Evolutionary conservation across 2,797 vertebrate genomes (phyloP), one percentile per base, ranked within the genome.

Genomic region (Myioborus melanocephalus): DNA sequence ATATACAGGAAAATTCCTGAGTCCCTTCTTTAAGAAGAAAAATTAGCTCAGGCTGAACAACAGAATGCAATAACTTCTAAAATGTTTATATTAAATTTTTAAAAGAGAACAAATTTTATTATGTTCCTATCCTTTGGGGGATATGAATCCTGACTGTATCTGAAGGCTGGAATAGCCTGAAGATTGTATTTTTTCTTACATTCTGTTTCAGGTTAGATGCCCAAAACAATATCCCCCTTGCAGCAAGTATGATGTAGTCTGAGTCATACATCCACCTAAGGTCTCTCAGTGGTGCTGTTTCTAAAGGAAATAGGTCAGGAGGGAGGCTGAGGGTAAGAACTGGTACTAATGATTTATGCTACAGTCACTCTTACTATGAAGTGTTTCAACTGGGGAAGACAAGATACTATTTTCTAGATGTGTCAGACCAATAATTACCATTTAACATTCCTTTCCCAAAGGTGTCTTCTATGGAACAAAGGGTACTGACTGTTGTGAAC

Each of bases 401-500:
- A 94, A 93, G 86, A 77, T 20, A 63, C 10, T 69, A 23, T 79
- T 93, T 90, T 90, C 63, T 79, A 73, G 32, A 72, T 63, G 50
- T 79, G 70, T 77, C 66, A 89, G 56, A 49, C 66, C 49, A 78
- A 70, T 82, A 89, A 93, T 82, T 90, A 83, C 39, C 7, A 37
- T 86, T 83, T 90, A 82, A 65, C 82, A 66, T 27, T 88, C 32
- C 52, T 91, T 81, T 93, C 80, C 59, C 80, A 72, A n/a, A 90
- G 52, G 72, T 69, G 18, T 86, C 7, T 46, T 72, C 47, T 77
- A 19, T 27, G 44, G 47, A 82, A 88, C 41, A 90, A 83, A 87
- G 66, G 55, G 8, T 79, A 72, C 2, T 61, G 77, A 72, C 83
- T 83, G 23, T 24, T 53, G 28, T 79, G 59, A 88, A 72, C 2